Evolutionary conservation across 2,113 vertebrate genomes (phyloP).

Genomic region (Phyllostomus hastatus): DNA sequence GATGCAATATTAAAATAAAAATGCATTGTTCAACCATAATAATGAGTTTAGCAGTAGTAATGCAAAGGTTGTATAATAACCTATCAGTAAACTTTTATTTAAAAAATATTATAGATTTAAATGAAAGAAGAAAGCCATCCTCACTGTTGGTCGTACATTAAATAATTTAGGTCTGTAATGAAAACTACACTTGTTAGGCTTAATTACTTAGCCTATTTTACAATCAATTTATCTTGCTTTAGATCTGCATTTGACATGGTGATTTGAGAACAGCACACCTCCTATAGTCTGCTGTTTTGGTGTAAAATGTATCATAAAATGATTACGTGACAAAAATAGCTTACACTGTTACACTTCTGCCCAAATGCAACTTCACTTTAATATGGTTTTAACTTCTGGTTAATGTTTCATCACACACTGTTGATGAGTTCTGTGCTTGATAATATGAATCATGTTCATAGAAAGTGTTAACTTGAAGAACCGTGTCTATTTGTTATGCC

Average conservation of each 20-base stretch:
- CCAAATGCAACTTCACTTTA: neutral
- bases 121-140: neutral
- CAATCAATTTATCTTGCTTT: constrained; percentile 16
- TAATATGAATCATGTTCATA: constrained; percentile 43
- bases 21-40: neutral
- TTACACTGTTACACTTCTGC: neutral
- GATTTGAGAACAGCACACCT: neutral
- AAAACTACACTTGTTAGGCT: neutral
- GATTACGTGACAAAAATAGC: constrained; percentile 39
- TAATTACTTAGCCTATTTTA: neutral
- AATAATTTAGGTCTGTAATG: neutral
- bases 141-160: neutral
- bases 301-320: constrained; percentile 46
- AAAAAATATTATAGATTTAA: neutral
- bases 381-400: constrained; percentile 56
- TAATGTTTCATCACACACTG: constrained; percentile 62
- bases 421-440: constrained; percentile 45
- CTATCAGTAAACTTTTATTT: neutral
- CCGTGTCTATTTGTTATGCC: neutral
- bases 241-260: neutral
- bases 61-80: neutral
- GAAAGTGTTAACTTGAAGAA: constrained; percentile 13
- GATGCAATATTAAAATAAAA: neutral
- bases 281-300: neutral
- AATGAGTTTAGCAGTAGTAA: neutral